Base-by-base conservation (phyloP, 2,888 invertebrate species). In the Polydrusus tereticollis region DNA sequence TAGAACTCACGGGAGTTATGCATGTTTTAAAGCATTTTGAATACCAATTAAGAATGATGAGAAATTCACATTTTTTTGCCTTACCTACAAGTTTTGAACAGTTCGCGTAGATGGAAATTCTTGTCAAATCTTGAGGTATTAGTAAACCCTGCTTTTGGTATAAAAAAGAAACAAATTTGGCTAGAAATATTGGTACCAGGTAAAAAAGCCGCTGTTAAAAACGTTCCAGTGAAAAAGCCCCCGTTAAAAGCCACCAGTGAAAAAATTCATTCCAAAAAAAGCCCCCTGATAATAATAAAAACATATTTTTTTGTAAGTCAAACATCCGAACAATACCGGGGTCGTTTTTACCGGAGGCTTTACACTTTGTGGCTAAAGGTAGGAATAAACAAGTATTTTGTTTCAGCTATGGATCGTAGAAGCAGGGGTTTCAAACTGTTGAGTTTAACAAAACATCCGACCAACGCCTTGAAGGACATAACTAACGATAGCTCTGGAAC, bases 371-470 rank as follows among this genome's bases (percentile, higher is more conserved):
- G 45, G 62, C 45, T 62, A 62, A 43, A 29, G 43, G 26, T 43
- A 43, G 43, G 43, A 14, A 43, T 43, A 43, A 62, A 62, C 45
- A 62, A 62, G 62, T 62, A 43, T 45, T 62, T 62, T 62, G 45
- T 62, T 62, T 62, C 45, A 62, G 62, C 45, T 62, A 43, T 62
- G 62, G 62, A 62, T 62, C 62, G 62, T 62, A 62, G 45, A 41
- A 62, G 43, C 41, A 62, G 62, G 43, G 62, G 45, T 45, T 43
- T 43, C 62, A 62, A 62, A 62, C 62, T 62, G 62, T 62, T 43
- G 62, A 43, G n/a, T 62, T 62, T 62, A 43, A 62, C 45, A 62
- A 62, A 62, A 62, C 45, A 62, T 62, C 62, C 45, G 62, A 43
- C 62, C 43, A 62, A 62, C 62, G 43, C 62, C 43, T 62, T 43